These are phyloP conservation scores for Phymorhynchus buccinoides DNA, from an alignment of 1,140 invertebrate genomes.

Conservation along the genomic window DNA sequence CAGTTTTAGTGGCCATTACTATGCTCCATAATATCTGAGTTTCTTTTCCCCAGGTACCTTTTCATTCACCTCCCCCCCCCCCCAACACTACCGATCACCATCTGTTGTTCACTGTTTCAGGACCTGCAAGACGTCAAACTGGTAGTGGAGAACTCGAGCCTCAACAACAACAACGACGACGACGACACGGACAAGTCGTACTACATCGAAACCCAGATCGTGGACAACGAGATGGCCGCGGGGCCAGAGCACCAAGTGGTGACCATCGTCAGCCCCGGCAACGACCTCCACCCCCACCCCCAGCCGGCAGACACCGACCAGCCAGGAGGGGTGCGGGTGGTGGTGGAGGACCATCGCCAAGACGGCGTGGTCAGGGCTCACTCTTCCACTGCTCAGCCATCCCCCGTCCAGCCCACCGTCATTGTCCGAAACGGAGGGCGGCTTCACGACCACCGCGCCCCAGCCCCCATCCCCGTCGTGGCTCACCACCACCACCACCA, in stretches of 20 bases:
- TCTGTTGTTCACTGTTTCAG: not conserved
- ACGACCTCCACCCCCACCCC: not conserved
- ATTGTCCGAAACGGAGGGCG: not conserved
- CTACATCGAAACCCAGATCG: not conserved
- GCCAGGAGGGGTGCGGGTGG: conserved; percentile 10
- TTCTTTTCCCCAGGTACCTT: no score
- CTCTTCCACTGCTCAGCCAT: conserved; percentile 2
- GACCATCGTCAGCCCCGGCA: not conserved
- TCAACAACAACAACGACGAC: conserved; percentile 19
- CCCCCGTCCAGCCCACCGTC: not conserved
- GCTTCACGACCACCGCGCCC: not conserved
- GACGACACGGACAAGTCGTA: conserved; percentile 16
- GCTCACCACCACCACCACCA: not conserved
- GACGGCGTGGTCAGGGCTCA: not conserved
- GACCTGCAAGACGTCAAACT: not conserved
- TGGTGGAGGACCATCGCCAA: conserved; percentile 18
- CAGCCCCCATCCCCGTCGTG: not conserved
- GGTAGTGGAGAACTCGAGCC: not conserved
- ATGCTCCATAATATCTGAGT: no score
- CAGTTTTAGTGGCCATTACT: no score
- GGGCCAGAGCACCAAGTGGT: not conserved
- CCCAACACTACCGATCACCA: no score
- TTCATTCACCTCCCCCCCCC: no score
- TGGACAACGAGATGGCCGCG: conserved; percentile 8
- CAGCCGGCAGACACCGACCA: not conserved